A percentile compares a stretch with the other conserved stretches of the same genome.
These are phyloP conservation scores for Epistrophe eligans DNA, from an alignment of 2,888 invertebrate species.

Conservation along the genomic window DNA sequence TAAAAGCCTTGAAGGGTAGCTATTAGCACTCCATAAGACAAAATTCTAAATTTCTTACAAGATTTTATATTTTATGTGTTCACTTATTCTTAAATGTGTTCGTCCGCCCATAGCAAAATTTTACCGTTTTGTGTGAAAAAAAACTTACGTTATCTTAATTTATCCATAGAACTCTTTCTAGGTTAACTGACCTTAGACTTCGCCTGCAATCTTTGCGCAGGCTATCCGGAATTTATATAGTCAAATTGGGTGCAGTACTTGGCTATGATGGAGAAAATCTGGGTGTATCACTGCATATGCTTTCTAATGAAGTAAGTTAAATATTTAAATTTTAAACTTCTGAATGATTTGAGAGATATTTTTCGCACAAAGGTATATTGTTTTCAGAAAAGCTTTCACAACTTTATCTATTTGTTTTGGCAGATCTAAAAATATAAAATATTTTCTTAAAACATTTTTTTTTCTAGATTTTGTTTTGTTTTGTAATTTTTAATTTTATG, in stretches of 20 bases:
- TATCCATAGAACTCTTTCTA: constrained; percentile 84
- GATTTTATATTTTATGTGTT: neutral
- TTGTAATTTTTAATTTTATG: constrained; percentile 79
- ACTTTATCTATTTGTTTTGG: constrained; percentile 14
- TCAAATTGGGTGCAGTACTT: constrained; percentile 91
- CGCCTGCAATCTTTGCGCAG: constrained; percentile 92
- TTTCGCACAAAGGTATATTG: constrained; percentile 74
- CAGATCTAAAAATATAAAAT: neutral
- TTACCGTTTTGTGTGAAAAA: constrained; percentile 78
- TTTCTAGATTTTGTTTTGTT: constrained; percentile 71
- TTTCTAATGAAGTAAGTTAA: constrained; percentile 86
- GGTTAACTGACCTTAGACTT: constrained; percentile 91
- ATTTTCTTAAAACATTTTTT: constrained; percentile 43
- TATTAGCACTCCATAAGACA: too few species aligned
- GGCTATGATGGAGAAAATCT: constrained; percentile 88
- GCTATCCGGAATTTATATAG: constrained; percentile 92
- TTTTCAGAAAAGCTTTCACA: constrained; percentile 51
- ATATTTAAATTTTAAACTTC: constrained; percentile 30
- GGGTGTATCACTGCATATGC: constrained; percentile 85
- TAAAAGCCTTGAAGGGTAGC: too few species aligned
- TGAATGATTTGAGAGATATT: constrained; percentile 62
- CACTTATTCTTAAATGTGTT: constrained; percentile 65
- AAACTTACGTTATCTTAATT: constrained; percentile 77
- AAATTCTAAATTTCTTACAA: neutral
- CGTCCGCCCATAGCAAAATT: constrained; percentile 83